phyloP scores from a whole-genome alignment of 2,113 vertebrate species.

The Nesospiza acunhae region DNA sequence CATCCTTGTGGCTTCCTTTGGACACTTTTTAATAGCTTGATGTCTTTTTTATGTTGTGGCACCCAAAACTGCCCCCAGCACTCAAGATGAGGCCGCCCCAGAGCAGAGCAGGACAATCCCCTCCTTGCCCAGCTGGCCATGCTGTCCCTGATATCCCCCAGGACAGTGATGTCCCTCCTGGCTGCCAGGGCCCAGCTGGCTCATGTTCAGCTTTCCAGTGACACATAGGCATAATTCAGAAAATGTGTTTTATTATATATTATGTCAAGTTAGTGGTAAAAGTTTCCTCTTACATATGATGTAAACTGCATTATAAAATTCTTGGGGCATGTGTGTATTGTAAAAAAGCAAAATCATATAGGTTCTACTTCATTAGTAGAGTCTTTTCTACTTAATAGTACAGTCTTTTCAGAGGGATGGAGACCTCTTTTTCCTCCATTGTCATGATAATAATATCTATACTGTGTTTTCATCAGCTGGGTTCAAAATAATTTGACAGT shows the following conservation, averaged over 20 bases:
- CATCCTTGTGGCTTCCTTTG: fast-evolving
- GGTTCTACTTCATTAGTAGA: background rate
- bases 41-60: fast-evolving
- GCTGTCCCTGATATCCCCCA: background rate
- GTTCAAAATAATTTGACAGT: background rate
- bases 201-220: background rate
- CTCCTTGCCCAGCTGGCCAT: fast-evolving
- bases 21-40: fast-evolving
- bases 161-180: fast-evolving
- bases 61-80: background rate
- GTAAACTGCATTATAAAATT: background rate
- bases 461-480: background rate
- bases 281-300: background rate
- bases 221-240: too few species aligned
- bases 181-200: background rate
- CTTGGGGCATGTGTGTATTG: background rate
- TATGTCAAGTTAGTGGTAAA: background rate
- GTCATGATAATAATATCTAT: background rate
- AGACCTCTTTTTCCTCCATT: background rate
- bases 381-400: background rate
- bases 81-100: fast-evolving
- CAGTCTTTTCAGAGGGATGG: background rate
- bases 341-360: background rate
- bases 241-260: background rate
- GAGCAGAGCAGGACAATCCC: background rate